phyloP scores from a whole-genome alignment of 2,113 vertebrate species.

The Osmerus mordax region DNA sequence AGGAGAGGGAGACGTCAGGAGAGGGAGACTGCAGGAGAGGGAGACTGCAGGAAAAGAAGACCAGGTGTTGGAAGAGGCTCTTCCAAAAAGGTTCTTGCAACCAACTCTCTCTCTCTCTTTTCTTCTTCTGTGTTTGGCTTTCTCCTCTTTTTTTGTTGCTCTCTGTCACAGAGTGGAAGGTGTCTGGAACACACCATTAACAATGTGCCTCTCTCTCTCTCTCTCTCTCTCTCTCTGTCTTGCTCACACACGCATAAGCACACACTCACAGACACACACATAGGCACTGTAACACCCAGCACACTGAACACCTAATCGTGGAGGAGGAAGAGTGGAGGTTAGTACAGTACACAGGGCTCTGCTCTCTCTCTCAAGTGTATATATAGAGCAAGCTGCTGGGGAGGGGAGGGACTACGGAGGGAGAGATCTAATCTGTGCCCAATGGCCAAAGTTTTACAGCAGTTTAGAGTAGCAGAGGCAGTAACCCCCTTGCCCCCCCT shows the following conservation, averaged over 20 bases:
- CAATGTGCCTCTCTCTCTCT: not conserved
- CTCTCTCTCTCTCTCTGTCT: conserved; percentile 2
- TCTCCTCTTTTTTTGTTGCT: too few relatives aligned
- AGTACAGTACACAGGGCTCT: conserved; percentile 32
- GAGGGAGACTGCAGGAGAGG: not conserved
- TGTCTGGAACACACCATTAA: too few relatives aligned
- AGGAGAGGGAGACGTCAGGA: conserved; percentile 4
- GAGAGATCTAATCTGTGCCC: conserved; percentile 62
- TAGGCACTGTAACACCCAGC: conserved; percentile 18
- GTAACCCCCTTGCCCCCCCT: too few relatives aligned
- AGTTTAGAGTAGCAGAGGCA: conserved; percentile 21
- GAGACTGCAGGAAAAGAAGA: too few relatives aligned
- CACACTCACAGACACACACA: conserved; percentile 4
- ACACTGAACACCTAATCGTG: conserved; percentile 10
- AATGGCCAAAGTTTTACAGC: conserved; percentile 57
- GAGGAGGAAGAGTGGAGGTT: conserved; percentile 23
- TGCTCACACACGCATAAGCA: conserved; percentile 13
- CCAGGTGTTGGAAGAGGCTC: too few relatives aligned
- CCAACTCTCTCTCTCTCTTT: not conserved
- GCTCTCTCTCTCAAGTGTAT: conserved; percentile 46
- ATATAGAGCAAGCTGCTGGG: conserved; percentile 62
- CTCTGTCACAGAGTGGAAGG: too few relatives aligned
- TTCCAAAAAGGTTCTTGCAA: too few relatives aligned
- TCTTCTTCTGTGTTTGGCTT: not conserved
- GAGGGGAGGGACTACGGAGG: conserved; percentile 60